A percentile compares a stretch with the other conserved stretches of the same genome.
Conservation (phyloP, 2,888 invertebrate species). For the Smittia sp. region DNA sequence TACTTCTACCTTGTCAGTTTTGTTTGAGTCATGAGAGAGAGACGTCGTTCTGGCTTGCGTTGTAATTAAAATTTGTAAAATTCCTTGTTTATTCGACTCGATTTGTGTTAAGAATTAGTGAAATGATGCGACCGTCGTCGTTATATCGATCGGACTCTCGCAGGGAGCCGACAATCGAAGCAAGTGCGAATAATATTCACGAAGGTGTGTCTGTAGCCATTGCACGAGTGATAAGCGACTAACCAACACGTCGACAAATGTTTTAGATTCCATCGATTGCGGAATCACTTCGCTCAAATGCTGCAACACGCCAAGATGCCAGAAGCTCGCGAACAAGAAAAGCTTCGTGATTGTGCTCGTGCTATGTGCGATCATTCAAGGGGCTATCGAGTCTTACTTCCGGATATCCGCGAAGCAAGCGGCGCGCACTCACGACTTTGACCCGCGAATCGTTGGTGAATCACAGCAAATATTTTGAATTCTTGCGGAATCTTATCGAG, state of each 20-base stretch:
- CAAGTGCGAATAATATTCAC: constrained; percentile 46
- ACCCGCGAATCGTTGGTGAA: constrained; percentile 50
- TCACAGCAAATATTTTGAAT: not conserved
- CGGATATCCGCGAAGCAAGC: constrained; percentile 56
- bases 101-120: not conserved
- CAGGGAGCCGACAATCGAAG: constrained; percentile 43
- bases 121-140: constrained; percentile 44
- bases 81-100: too few relatives aligned
- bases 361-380: constrained; percentile 53
- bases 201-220: constrained; percentile 44
- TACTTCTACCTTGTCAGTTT: not conserved
- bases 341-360: constrained; percentile 54
- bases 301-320: constrained; percentile 52
- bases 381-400: constrained; percentile 55
- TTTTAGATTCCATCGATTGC: constrained; percentile 55
- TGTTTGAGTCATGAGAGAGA: not conserved
- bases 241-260: not conserved
- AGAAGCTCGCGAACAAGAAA: constrained; percentile 55
- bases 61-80: too few relatives aligned
- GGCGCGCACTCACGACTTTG: constrained; percentile 53
- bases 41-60: too few relatives aligned
- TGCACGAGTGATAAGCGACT: not conserved
- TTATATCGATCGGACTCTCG: constrained; percentile 44
- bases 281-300: constrained; percentile 55
- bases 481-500: too few relatives aligned